A percentile compares a stretch with the other conserved stretches of the same genome.
These are phyloP conservation scores for Speoplatyrhinus poulsoni DNA, from an alignment of 2,113 vertebrate species.

Conservation along the genomic window DNA sequence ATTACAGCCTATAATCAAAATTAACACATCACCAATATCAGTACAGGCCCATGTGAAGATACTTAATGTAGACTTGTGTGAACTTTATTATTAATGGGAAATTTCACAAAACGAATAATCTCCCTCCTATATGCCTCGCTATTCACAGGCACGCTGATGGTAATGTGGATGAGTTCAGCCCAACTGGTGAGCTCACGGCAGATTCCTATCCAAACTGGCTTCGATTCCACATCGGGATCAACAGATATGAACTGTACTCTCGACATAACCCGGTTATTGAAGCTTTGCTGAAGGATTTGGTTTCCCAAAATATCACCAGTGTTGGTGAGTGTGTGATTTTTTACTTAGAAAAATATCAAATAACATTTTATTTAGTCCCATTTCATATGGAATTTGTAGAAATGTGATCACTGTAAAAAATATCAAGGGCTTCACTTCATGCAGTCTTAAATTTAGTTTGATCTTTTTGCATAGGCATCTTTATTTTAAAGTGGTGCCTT, in stretches of 20 bases:
- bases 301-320: slow-evolving; percentile 91
- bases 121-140: not conserved
- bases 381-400: slow-evolving; percentile 37
- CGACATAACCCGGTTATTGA: slow-evolving; percentile 89
- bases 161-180: slow-evolving; percentile 80
- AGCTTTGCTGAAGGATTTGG: slow-evolving; percentile 88
- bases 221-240: slow-evolving; percentile 97
- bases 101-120: not conserved
- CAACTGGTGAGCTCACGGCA: slow-evolving; percentile 82
- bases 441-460: too few species aligned
- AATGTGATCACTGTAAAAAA: too few species aligned
- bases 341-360: not conserved
- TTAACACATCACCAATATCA: too few species aligned
- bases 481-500: not conserved
- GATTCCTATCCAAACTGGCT: slow-evolving; percentile 98
- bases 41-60: too few species aligned
- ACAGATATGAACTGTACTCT: slow-evolving; percentile 94
- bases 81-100: too few species aligned
- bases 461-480: too few species aligned
- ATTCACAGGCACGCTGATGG: slow-evolving; percentile 84
- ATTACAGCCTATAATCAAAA: too few species aligned
- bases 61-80: too few species aligned
- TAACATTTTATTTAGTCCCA: not conserved
- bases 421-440: too few species aligned
- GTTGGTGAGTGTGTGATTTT: slow-evolving; percentile 82